These are phyloP conservation scores for Gerris buenoi DNA, from an alignment of 1,140 invertebrate species.

Conservation along the genomic window DNA sequence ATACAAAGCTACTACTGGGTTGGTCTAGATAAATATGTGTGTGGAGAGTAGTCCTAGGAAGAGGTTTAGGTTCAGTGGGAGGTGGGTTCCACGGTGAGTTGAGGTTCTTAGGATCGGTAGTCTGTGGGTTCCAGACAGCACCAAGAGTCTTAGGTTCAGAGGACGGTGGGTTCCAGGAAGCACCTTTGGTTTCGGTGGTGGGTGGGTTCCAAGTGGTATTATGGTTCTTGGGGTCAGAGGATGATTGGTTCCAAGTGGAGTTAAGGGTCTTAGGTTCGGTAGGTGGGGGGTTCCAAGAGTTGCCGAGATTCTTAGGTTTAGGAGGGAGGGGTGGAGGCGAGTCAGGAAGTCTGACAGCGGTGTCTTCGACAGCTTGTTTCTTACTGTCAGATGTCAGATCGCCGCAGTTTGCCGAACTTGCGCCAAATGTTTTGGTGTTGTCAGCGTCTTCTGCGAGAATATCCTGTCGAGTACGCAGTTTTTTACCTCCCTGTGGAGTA, in stretches of 20 bases:
- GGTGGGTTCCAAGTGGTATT: too few species aligned
- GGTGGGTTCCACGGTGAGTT: slow-evolving; percentile 3
- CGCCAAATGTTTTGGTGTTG: not conserved
- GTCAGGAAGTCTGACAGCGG: slow-evolving; percentile 12
- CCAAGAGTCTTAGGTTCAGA: too few species aligned
- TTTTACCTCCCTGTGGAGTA: slow-evolving; percentile 24
- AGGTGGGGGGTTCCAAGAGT: slow-evolving; percentile 3
- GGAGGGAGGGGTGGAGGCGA: slow-evolving; percentile 23
- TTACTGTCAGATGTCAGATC: slow-evolving; percentile 24
- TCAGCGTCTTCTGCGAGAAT: slow-evolving; percentile 11
- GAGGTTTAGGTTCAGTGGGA: not conserved
- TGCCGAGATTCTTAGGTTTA: slow-evolving; percentile 21
- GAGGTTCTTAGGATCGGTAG: slow-evolving; percentile 23
- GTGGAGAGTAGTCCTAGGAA: slow-evolving; percentile 9
- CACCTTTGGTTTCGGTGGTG: too few species aligned
- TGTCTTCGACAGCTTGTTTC: slow-evolving; percentile 20
- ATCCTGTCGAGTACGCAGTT: slow-evolving; percentile 22
- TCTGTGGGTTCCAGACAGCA: too few species aligned
- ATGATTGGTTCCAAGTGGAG: too few species aligned
- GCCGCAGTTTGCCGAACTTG: slow-evolving; percentile 6
- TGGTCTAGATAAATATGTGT: slow-evolving; percentile 39
- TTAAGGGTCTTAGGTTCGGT: not conserved
- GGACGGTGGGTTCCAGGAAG: too few species aligned
- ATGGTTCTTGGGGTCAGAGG: too few species aligned
- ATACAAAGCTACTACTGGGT: slow-evolving; percentile 46